A percentile compares a stretch with the other conserved stretches of the same genome.
Conservation (phyloP, 2,888 invertebrate genomes). For the Drosophila aldrichi region DNA sequence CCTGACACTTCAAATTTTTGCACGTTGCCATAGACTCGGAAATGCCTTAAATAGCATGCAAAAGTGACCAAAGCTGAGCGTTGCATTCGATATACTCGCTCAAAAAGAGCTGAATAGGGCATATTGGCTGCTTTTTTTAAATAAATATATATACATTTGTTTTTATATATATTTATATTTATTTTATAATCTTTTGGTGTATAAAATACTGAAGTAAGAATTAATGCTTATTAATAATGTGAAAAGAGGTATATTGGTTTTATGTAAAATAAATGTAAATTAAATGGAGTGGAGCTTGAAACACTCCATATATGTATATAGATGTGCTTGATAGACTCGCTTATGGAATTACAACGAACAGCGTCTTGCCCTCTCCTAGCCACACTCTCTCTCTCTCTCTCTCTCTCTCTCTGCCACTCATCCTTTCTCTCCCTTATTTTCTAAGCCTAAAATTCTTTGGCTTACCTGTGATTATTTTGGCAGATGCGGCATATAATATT, state of each 20-base stretch:
- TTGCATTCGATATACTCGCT: background rate
- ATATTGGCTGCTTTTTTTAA: background rate
- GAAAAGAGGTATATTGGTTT: no score
- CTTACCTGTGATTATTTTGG: slow-evolving; percentile 21
- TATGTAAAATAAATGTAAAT: background rate
- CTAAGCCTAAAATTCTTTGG: slow-evolving; percentile 22
- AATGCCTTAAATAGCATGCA: background rate
- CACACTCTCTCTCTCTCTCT: background rate
- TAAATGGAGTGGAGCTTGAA: background rate
- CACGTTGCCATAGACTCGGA: slow-evolving; percentile 1
- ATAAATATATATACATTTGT: no score
- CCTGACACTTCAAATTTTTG: slow-evolving; percentile 18
- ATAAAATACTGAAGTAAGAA: no score
- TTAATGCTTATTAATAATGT: no score
- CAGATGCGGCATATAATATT: slow-evolving; percentile 1
- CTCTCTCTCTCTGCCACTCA: background rate
- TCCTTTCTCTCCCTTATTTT: slow-evolving; percentile 1
- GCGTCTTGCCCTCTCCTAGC: no score
- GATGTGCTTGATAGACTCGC: background rate
- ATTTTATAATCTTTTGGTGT: no score
- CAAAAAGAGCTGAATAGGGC: background rate
- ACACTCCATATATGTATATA: no score
- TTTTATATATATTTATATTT: no score
- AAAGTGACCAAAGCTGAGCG: background rate
- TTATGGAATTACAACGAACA: no score